These are phyloP conservation scores for Carcinoscorpius rotundicauda DNA, from an alignment of 1,140 invertebrate species.

Conservation along the genomic window DNA sequence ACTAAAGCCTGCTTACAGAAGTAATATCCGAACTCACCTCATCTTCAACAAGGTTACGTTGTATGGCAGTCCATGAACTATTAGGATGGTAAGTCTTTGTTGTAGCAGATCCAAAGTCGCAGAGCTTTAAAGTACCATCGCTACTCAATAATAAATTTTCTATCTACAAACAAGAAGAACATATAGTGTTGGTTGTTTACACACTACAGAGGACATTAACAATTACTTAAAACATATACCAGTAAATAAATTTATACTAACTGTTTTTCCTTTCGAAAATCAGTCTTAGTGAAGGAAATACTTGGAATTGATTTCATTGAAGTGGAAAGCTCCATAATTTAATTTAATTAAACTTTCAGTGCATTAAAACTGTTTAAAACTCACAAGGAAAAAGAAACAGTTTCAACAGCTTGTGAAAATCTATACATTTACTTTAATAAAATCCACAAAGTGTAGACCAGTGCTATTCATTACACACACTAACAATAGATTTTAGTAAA, in stretches of 20 bases:
- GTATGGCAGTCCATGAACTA: slow-evolving; percentile 78
- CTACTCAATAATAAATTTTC: slow-evolving; percentile 62
- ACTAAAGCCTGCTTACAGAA: too few relatives aligned
- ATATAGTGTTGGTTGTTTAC: background rate
- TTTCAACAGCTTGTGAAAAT: too few relatives aligned
- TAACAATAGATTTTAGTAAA: too few relatives aligned
- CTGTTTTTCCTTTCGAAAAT: slow-evolving; percentile 14
- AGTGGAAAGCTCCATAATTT: too few relatives aligned
- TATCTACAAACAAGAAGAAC: slow-evolving; percentile 32
- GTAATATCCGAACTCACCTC: slow-evolving; percentile 42
- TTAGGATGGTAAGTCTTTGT: slow-evolving; percentile 70
- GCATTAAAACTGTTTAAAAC: too few relatives aligned
- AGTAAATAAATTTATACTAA: slow-evolving; percentile 11
- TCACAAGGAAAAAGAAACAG: too few relatives aligned
- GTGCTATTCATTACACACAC: too few relatives aligned
- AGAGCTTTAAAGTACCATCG: slow-evolving; percentile 81
- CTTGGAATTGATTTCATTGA: too few relatives aligned
- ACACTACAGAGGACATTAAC: slow-evolving; percentile 5
- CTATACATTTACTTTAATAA: too few relatives aligned
- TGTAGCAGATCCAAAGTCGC: slow-evolving; percentile 97
- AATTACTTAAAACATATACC: slow-evolving; percentile 18
- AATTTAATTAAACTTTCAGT: too few relatives aligned
- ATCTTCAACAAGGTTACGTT: slow-evolving; percentile 86
- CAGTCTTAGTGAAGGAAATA: background rate
- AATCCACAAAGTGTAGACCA: too few relatives aligned